Conservation (phyloP, 2,797 vertebrate genomes). For the Calcarius lapponicus region DNA sequence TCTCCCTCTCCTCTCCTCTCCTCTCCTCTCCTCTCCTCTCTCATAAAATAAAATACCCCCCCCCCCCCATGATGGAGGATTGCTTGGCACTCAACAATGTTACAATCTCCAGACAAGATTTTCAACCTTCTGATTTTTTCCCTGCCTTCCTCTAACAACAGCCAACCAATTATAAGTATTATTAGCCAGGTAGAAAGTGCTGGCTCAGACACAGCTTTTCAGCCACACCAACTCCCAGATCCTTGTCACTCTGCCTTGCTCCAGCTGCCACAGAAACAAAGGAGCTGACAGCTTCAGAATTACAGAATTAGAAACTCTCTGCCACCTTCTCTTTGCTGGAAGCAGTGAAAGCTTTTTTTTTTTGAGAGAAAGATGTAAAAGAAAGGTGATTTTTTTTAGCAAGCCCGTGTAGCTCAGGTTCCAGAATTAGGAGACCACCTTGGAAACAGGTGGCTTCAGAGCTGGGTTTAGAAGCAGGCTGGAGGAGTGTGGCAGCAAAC, state of each 20-base stretch:
- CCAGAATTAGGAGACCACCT: too few species aligned
- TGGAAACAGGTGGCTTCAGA: too few species aligned
- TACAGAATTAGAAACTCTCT: slow-evolving; percentile 20
- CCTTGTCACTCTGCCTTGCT: background rate
- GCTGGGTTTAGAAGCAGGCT: background rate
- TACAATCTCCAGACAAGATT: background rate
- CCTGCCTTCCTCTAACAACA: background rate
- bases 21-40: background rate
- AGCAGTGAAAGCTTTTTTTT: background rate
- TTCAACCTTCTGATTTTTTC: background rate
- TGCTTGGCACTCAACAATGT: background rate
- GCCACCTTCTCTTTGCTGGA: slow-evolving; percentile 22
- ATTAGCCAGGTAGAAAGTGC: slow-evolving; percentile 16
- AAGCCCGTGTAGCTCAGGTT: background rate
- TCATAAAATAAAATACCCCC: too few species aligned
- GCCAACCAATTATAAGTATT: slow-evolving; percentile 19
- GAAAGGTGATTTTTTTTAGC: background rate
- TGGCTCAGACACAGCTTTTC: slow-evolving; percentile 14
- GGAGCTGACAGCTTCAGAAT: slow-evolving; percentile 29
- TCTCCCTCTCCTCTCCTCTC: background rate
- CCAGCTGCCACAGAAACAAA: slow-evolving; percentile 34
- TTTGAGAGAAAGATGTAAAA: background rate
- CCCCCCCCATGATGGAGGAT: background rate
- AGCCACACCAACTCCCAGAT: background rate
- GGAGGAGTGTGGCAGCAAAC: background rate